These are phyloP conservation scores for Petroica traversi DNA, from an alignment of 2,113 vertebrate species.

Conservation along the genomic window DNA sequence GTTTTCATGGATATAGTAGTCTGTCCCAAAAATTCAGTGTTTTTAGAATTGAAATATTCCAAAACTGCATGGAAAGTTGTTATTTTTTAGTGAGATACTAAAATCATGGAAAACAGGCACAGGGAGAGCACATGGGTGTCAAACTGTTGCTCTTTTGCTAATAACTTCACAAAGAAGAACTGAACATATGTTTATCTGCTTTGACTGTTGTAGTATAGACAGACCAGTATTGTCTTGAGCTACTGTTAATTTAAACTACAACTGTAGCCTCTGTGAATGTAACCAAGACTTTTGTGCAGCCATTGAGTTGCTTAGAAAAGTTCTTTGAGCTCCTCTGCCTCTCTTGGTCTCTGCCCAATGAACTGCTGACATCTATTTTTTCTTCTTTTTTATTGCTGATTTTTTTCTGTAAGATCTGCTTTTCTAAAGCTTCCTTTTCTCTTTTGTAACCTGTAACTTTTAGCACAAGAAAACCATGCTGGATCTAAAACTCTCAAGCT, in stretches of 20 bases:
- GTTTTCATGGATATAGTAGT: background rate
- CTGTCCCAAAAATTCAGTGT: background rate
- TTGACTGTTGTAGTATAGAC: background rate
- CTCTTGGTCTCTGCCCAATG: background rate
- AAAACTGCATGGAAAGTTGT: background rate
- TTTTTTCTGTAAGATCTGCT: background rate
- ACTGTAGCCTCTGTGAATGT: background rate
- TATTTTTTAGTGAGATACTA: background rate
- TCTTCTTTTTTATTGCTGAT: background rate
- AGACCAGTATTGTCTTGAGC: background rate
- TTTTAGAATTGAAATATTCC: background rate
- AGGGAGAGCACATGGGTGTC: background rate
- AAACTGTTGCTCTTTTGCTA: background rate
- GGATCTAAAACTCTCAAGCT: background rate
- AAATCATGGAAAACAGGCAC: background rate
- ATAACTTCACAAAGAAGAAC: background rate
- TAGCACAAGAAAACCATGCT: background rate
- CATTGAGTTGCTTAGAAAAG: background rate
- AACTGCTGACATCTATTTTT: background rate
- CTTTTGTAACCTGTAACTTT: background rate
- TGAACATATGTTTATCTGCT: background rate
- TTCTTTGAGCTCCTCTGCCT: background rate
- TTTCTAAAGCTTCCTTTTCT: background rate
- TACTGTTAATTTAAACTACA: background rate
- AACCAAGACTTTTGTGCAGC: background rate